Evolutionary conservation across 2,888 invertebrate genomes (phyloP), one percentile per base, ranked within the genome.

Genomic region (Notodonta ziczac): DNA sequence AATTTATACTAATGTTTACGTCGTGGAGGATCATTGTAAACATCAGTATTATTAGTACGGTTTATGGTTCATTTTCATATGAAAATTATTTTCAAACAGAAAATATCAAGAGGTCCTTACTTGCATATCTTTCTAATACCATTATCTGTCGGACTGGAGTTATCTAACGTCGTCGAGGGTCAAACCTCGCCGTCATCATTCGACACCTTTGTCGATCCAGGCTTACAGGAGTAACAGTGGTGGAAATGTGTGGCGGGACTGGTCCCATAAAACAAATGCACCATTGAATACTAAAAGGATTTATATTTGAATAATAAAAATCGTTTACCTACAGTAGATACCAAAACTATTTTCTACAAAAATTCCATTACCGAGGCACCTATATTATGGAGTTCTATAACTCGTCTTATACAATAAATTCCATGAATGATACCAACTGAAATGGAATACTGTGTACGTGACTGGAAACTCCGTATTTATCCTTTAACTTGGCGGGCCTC

Each of bases 371-470:
- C 63, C 60, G 32, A 14, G 50, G 46, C 24, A 24, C 32, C 53
- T 72, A 61, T 69, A 67, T 69, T 70, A 63, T 62, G 60, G 48
- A 42, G 13, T 46, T 61, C 48, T 46, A 67, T 77, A 82, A 80
- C 67, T 78, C 62, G 69, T 72, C 67, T 80, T 76, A 80, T 78
- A 77, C 74, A 80, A 84, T 82, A 80, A 80, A 82, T 77, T 79
- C 72, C 75, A 73, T 76, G 74, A 82, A 84, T 80, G 77, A 80
- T 74, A 75, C 77, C 74, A 73, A 72, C 75, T 77, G 82, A 77
- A 85, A 86, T 81, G 79, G 83, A 80, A 85, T 85, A 82, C 75
- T 62, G 60, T 56, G 60, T 60, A 83, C 85, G 86, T 85, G 86
- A 82, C 85, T 75, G 50, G 82, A 80, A 85, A 79, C 60, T 74